Evolutionary conservation across 2,113 vertebrate genomes (phyloP).

Genomic region (Strix aluco): DNA sequence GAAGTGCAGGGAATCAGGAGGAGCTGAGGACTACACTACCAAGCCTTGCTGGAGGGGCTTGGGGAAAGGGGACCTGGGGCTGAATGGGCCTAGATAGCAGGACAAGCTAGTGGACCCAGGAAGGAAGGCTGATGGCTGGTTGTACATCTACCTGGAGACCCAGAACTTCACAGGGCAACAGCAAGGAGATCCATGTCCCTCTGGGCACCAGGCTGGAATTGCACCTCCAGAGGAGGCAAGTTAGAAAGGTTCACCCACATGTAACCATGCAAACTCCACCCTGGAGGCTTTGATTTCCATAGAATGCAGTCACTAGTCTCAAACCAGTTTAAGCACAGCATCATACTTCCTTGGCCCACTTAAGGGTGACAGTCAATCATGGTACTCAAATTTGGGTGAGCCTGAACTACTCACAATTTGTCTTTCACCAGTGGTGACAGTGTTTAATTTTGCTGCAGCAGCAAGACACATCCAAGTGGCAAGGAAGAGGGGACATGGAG

Average conservation of each 20-base stretch:
- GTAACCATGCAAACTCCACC: neutral
- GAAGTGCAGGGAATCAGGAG: neutral
- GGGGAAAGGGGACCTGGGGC: accelerated
- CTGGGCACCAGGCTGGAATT: neutral
- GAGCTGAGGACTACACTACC: neutral
- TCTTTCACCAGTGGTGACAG: neutral
- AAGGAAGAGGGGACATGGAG: neutral
- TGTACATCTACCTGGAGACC: neutral
- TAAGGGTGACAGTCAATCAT: neutral
- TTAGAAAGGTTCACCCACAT: neutral
- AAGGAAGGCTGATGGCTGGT: accelerated
- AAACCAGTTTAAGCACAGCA: neutral
- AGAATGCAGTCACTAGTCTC: neutral
- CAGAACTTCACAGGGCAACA: neutral
- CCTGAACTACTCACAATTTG: neutral
- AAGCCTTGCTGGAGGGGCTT: neutral
- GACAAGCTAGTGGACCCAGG: neutral
- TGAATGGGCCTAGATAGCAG: neutral
- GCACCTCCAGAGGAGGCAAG: neutral
- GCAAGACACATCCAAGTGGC: neutral
- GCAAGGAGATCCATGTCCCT: neutral
- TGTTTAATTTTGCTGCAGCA: neutral
- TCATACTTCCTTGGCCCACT: neutral
- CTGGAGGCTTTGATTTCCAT: neutral
- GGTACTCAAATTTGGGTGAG: neutral